Evolutionary conservation across 2,888 invertebrate genomes (phyloP), one percentile per base, ranked within the genome.

Genomic region (Rhamphomyia laevipes): DNA sequence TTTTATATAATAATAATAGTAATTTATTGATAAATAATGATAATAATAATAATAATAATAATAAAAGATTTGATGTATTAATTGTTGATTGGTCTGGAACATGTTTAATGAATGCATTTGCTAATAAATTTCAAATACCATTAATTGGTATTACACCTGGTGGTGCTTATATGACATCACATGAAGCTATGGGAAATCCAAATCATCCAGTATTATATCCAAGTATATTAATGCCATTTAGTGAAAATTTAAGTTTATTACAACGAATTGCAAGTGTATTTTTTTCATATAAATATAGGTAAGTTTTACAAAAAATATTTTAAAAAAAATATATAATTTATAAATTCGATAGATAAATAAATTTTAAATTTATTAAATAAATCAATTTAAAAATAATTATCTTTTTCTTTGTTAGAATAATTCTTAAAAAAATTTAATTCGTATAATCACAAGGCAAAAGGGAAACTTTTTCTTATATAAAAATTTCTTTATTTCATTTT

Each of bases 51-150:
- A n/a, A 42, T n/a, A 33, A 41, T 4, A 46, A 53, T 18, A 43
- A 72, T 50, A 70, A 69, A 1, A 71, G 70, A 30, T 80, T 78
- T 55, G 80, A 80, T 60, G 58, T 78, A 31, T 72, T 78, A 1
- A 63, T 80, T 37, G 70, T 74, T 4, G 80, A 80, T 61, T 71
- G 73, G n/a, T 67, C 77, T 9, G 65, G 73, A 5, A 56, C 59
- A n/a, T 75, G 77, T 0, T 47, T 74, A 0, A 58, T 74, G 37
- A 74, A 73, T 49, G 75, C 72, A 0, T 71, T 74, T 17, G 74
- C 75, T 17, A 71, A 77, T 40, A 74, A 74, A 55, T 78, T 78
- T 57, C 62, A 73, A 31, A 72, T 67, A 23, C 76, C 78, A 4
- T 71, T 76, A 40, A 74, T 81, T 49, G 70, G 74, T 5, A 71